A percentile compares a stretch with the other conserved stretches of the same genome.
phyloP scores from a whole-genome alignment of 2,113 vertebrate species.

The Campylomormyrus tamandua region DNA sequence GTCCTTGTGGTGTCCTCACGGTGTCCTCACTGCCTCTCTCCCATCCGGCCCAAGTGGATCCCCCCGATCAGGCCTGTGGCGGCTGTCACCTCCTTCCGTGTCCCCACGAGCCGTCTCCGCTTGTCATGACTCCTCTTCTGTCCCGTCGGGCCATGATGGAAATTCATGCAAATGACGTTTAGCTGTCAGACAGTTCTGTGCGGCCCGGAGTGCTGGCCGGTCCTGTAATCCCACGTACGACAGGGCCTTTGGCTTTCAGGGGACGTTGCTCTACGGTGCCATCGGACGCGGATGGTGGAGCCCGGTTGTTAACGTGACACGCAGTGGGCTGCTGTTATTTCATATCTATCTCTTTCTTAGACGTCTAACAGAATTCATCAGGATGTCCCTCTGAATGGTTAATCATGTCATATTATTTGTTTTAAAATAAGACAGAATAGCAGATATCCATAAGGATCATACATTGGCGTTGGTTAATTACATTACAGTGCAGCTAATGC shows the following conservation, averaged over 20 bases:
- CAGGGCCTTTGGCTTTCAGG: background rate
- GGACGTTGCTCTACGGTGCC: background rate
- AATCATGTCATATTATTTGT: background rate
- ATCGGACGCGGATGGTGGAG: background rate
- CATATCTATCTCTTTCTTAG: background rate
- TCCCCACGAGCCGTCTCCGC: conserved; percentile 42
- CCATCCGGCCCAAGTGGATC: background rate
- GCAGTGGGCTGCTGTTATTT: background rate
- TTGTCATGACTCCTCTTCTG: conserved; percentile 54
- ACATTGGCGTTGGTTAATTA: background rate
- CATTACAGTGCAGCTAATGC: background rate
- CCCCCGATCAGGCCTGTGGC: conserved; percentile 12
- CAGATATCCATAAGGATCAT: background rate
- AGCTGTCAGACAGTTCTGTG: conserved; percentile 48
- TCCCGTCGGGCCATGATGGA: conserved; percentile 57
- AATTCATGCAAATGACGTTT: conserved; percentile 56
- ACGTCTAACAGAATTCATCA: background rate
- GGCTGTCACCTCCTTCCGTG: conserved; percentile 50
- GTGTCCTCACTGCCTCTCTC: background rate
- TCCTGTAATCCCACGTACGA: background rate
- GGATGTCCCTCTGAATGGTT: background rate
- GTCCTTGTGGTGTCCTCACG: too few relatives aligned
- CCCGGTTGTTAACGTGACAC: background rate
- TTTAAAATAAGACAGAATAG: background rate
- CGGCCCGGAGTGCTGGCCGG: conserved; percentile 26